Evolutionary conservation across 2,888 invertebrate genomes (phyloP), one percentile per base, ranked within the genome.

Genomic region (Synergus gifuensis): DNA sequence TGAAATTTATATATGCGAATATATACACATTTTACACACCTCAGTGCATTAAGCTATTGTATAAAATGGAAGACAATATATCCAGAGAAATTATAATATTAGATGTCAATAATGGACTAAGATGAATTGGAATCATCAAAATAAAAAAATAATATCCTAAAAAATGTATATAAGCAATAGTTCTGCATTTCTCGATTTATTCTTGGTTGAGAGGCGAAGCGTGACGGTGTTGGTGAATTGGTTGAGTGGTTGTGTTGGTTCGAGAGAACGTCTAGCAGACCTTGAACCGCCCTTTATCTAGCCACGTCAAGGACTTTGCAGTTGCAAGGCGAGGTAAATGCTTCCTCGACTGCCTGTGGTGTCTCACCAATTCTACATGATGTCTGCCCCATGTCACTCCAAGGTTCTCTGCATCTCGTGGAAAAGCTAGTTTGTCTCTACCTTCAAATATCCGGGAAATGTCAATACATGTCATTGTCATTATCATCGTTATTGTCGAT

Each of bases 261-360:
- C 16, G 22, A 67, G 64, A n/a, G 18, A 16, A 14, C 28, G 86
- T 85, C 88, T 87, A 86, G 85, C 87, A 85, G 87, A 85, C 88
- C 88, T 88, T 88, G 88, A 87, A 84, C 87, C 86, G 84, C 88
- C 87, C 88, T 88, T 88, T 88, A 88, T 88, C 88, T 86, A 86
- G 80, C 81, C 73, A 42, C 64, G 58, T 73, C 80, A 80, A 80
- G 80, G 80, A 76, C 78, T 66, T 44, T 63, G 78, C 78, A 63
- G 78, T 64, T 78, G 79, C 60, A 54, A 73, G n/a, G 54, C 73
- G 73, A 69, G 44, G 44, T 66, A 60, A 73, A 28, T 44, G 73
- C 66, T 63, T 73, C 73, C 73, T 73, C n/a, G 22, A 22, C 22
- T 60, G 60, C 22, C 36, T 73, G 54, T 73, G 54, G 16, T 73